Conservation (phyloP, 1,140 invertebrate species). For the Doryteuthis pealeii region DNA sequence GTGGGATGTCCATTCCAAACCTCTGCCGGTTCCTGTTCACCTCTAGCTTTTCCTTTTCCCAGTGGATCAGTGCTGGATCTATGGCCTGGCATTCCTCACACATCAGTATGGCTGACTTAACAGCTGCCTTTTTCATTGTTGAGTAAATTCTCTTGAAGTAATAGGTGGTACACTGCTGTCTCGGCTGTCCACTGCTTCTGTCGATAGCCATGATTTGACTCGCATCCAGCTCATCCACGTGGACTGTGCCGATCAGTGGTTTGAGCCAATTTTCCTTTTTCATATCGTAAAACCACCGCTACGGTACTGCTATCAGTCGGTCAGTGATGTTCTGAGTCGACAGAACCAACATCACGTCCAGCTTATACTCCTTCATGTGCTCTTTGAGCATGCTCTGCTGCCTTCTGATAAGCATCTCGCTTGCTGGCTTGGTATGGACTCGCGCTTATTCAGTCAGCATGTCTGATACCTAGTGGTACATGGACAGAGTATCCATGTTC, state of each 20-base stretch:
- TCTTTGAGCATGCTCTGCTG: not conserved
- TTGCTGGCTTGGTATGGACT: not conserved
- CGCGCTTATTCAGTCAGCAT: not conserved
- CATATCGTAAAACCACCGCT: not conserved
- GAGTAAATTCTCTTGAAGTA: not conserved
- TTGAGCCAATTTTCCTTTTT: not conserved
- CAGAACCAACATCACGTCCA: not conserved
- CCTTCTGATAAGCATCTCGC: not conserved
- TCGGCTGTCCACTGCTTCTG: not conserved
- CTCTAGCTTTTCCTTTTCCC: not conserved
- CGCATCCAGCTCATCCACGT: not conserved
- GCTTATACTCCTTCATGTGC: not conserved
- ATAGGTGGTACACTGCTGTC: not conserved
- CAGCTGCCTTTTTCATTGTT: not conserved
- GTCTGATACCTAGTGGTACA: not conserved
- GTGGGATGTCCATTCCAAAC: not conserved
- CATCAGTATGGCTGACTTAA: not conserved
- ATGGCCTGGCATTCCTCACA: not conserved
- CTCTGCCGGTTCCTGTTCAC: not conserved
- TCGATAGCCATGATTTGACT: not conserved
- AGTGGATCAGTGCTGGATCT: not conserved
- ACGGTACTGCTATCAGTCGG: not conserved
- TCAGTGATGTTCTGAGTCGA: not conserved
- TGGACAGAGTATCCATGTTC: not conserved
- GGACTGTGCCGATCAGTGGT: not conserved